A percentile compares a stretch with the other conserved stretches of the same genome.
phyloP scores from a whole-genome alignment of 2,797 vertebrate species.

The Buphagus erythrorhynchus region DNA sequence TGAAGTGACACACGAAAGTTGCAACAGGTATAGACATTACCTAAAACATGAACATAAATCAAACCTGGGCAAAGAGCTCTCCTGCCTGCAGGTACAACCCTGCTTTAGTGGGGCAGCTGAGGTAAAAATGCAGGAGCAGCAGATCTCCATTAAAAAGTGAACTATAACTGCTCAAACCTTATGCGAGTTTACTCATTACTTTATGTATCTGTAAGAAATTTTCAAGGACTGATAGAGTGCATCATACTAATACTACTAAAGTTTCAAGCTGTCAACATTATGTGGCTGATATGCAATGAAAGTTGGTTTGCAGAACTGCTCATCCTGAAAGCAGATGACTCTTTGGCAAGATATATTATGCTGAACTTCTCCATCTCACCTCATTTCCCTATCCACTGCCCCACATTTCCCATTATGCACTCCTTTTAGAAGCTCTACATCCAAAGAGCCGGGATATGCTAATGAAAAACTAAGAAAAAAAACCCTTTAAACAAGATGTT shows the following conservation, averaged over 20 bases:
- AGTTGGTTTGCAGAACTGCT: not conserved
- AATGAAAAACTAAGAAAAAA: accelerated
- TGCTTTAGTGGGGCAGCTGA: not conserved
- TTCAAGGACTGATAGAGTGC: not conserved
- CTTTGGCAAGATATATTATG: not conserved
- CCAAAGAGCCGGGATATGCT: accelerated
- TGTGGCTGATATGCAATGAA: accelerated
- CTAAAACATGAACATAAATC: accelerated
- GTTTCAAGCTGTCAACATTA: not conserved
- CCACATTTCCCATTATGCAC: not conserved
- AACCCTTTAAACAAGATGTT: accelerated
- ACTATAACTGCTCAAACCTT: not conserved
- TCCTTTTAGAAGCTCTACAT: not conserved
- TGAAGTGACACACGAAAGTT: not conserved
- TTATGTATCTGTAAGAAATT: not conserved
- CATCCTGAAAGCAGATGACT: not conserved
- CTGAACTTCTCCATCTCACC: not conserved
- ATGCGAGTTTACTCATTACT: not conserved
- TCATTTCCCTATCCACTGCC: not conserved
- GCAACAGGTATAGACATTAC: accelerated
- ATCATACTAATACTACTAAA: not conserved
- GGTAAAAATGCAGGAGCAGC: not conserved
- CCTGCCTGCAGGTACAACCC: not conserved
- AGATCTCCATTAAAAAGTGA: not conserved
- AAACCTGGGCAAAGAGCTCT: not conserved